Evolutionary conservation across 2,888 invertebrate species (phyloP), one percentile per base, ranked within the genome.

Genomic region (Macrosiphum euphorbiae): DNA sequence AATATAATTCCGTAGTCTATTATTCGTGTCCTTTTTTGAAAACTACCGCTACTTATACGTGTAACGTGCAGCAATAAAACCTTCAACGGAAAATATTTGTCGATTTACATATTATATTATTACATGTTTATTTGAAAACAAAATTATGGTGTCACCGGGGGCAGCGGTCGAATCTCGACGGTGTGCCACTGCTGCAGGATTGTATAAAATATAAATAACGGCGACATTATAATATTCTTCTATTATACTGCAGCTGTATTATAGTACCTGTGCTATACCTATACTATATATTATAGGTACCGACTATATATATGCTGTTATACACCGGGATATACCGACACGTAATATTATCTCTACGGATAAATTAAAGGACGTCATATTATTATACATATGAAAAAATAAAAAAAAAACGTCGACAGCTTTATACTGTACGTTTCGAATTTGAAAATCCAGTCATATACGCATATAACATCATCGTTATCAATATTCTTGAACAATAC

Each of bases 71-170:
- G 58, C 44, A n/a, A 88, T 92, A 88, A 92, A 92, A 92, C 88
- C 87, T 92, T 92, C 92, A 78, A 88, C 92, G 44, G 91, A 20
- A 20, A 86, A 78, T 35, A 35, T 87, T 78, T 52, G 92, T 88
- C 50, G 85, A 88, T 92, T 88, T 84, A 92, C 88, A 58, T 86
- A 52, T 28, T 86, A 52, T 28, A 28, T 26, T 90, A 78, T 90
- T 47, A 47, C n/a, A 8, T 84, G 52, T 91, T 91, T 91, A 47
- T 86, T 86, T 58, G 90, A 50, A n/a, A 90, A 78, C 47, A n/a
- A 44, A 90, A 58, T 35, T 44, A 61, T 28, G 88, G 1, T 52
- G 44, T 35, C n/a, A 44, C 44, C 52, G 52, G n/a, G 20, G 78
- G 44, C 44, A 26, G 58, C 3, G 41, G 16, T 88, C 16, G 41